Conservation (phyloP, 2,888 invertebrate species). For the Plebejus argus region DNA sequence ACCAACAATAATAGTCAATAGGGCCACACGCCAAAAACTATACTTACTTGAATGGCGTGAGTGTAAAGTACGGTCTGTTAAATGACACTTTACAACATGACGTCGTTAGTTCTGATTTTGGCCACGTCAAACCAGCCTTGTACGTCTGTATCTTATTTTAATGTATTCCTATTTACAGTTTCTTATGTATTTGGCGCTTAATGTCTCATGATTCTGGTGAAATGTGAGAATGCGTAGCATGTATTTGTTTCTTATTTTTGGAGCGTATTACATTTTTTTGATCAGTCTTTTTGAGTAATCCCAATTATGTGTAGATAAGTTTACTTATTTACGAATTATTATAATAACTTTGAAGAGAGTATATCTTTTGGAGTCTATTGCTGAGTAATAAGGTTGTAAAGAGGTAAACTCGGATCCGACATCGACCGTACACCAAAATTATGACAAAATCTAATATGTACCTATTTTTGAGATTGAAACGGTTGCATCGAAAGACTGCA, state of each 20-base stretch:
- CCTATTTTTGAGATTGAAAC: not conserved
- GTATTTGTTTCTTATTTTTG: not conserved
- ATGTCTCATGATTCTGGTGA: not conserved
- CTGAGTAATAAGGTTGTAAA: no score
- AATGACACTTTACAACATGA: not conserved
- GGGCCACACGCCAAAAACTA: not conserved
- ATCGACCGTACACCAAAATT: not conserved
- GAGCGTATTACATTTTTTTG: not conserved
- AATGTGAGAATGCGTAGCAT: constrained; percentile 1
- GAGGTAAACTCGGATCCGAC: not conserved
- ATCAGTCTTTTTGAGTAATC: not conserved
- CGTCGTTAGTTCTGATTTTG: not conserved
- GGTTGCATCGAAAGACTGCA: not conserved
- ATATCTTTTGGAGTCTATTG: no score
- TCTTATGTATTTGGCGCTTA: not conserved
- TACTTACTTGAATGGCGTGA: no score
- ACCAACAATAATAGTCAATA: not conserved
- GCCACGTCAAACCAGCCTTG: not conserved
- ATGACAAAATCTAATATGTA: no score
- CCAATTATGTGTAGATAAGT: no score
- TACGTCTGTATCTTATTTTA: not conserved
- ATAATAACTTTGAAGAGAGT: no score
- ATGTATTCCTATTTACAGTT: not conserved
- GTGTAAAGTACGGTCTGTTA: no score
- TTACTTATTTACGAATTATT: no score